phyloP scores from a whole-genome alignment of 2,113 vertebrate genomes.

The Nibea coibor region DNA sequence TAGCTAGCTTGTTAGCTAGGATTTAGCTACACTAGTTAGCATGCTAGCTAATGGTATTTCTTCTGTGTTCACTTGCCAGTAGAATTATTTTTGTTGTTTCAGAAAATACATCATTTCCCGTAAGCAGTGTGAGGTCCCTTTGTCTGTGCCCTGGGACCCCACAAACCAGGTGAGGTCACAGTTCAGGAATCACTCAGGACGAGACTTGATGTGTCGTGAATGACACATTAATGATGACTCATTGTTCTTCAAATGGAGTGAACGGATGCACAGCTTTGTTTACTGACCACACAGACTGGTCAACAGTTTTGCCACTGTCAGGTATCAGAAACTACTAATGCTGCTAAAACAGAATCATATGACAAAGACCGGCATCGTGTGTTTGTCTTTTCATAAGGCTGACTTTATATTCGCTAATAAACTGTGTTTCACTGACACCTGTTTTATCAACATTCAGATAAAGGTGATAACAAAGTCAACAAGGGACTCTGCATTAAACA shows the following conservation, averaged over 20 bases:
- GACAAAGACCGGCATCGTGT: too few relatives aligned
- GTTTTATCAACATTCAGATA: background rate
- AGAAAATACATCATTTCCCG: constrained; percentile 94
- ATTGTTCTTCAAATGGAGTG: background rate
- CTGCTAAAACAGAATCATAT: too few relatives aligned
- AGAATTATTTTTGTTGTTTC: constrained; percentile 21
- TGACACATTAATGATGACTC: too few relatives aligned
- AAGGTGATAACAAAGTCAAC: background rate
- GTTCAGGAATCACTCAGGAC: background rate
- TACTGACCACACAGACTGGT: too few relatives aligned
- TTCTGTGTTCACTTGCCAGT: background rate
- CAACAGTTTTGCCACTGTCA: too few relatives aligned
- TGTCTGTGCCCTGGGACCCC: constrained; percentile 95
- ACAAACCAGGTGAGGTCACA: constrained; percentile 90
- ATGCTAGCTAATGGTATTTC: too few relatives aligned
- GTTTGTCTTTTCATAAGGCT: background rate
- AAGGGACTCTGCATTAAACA: background rate
- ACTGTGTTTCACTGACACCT: too few relatives aligned
- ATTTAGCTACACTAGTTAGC: too few relatives aligned
- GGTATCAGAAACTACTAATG: too few relatives aligned
- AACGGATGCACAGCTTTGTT: background rate
- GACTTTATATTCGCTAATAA: too few relatives aligned
- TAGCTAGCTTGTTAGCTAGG: too few relatives aligned
- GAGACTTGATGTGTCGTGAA: background rate
- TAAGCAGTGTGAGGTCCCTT: constrained; percentile 88